Base-by-base conservation (phyloP, 2,797 vertebrate genomes). In the Tympanoctomys barrerae region DNA sequence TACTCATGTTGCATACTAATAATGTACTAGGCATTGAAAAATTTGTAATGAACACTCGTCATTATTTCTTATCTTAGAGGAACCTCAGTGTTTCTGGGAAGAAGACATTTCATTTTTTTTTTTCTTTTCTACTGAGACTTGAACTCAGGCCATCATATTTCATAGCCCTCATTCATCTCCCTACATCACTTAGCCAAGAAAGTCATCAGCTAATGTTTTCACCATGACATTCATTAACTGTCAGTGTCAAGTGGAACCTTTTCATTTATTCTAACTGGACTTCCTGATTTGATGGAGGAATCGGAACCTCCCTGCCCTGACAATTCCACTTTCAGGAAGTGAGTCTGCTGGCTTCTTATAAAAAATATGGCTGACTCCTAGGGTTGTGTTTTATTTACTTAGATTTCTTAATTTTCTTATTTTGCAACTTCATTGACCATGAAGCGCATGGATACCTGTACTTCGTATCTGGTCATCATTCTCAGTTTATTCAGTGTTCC, bases 391-490 rank as follows among this genome's bases (percentile, higher is more conserved):
- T 1, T 6, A 68, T 68, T 59, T 57, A 8, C 18, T 42, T 66
- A 46, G 68, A 14, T 91, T 81, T 59, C 39, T 33, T 31, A 14
- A 8, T 31, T 64, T 52, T 49, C 9, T 57, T 3, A 59, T 16
- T 79, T 70, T 39, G 57, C 22, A n/a, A 24, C 36, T 31, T 64
- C 70, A 61, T 1, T 66, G 61, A 68, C 26, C 5, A 46, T 39
- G 6, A 33, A 18, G 14, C 10, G n/a, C 2, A 0, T 26, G 16
- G 16, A 16, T 52, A 4, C 4, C 57, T 91, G 13, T 0, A 31
- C 7, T 61, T 16, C n/a, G 12, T 28, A 39, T 49, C 13, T 81
- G 39, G 10, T 13, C 2, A 6, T 84, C 49, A 66, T 68, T 70
- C 59, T 59, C 16, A 13, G n/a, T 52, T 4, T 78, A 59, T 46